Evolutionary conservation across 2,113 vertebrate genomes (phyloP).

Genomic region (Mesoclemmys tuberculata): DNA sequence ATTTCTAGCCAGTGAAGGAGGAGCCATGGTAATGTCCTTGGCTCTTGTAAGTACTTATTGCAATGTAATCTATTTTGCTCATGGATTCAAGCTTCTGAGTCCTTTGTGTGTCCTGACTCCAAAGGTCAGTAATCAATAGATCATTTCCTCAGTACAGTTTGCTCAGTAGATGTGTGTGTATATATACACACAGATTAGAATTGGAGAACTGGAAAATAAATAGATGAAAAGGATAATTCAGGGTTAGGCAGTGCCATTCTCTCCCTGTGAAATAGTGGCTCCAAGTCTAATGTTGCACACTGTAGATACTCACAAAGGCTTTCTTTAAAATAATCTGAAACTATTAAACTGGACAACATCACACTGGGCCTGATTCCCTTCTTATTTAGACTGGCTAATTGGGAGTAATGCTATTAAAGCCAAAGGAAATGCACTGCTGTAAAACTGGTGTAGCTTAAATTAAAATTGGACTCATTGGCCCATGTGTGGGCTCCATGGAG

Average conservation of each 20-base stretch:
- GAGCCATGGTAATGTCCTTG: background rate
- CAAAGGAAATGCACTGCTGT: background rate
- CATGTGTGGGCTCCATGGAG: background rate
- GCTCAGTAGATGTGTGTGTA: background rate
- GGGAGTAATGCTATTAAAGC: background rate
- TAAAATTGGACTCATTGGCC: background rate
- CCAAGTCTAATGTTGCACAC: fast-evolving
- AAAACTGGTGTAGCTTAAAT: background rate
- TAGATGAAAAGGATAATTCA: background rate
- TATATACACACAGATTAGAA: background rate
- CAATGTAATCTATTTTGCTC: slow-evolving; percentile 39
- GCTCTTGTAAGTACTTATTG: background rate
- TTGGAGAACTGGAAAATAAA: background rate
- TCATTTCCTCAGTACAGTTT: background rate
- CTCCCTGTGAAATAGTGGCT: background rate
- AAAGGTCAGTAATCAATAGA: slow-evolving; percentile 25
- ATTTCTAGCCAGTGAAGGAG: slow-evolving; percentile 3
- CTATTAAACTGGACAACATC: background rate
- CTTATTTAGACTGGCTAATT: background rate
- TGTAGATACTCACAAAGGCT: background rate
- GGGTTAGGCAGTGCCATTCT: background rate
- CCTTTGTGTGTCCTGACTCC: background rate
- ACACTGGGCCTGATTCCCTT: background rate
- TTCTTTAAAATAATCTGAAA: background rate
- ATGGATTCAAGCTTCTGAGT: slow-evolving; percentile 5